These are phyloP conservation scores for Toxostoma redivivum DNA, from an alignment of 2,113 vertebrate genomes.

Conservation along the genomic window DNA sequence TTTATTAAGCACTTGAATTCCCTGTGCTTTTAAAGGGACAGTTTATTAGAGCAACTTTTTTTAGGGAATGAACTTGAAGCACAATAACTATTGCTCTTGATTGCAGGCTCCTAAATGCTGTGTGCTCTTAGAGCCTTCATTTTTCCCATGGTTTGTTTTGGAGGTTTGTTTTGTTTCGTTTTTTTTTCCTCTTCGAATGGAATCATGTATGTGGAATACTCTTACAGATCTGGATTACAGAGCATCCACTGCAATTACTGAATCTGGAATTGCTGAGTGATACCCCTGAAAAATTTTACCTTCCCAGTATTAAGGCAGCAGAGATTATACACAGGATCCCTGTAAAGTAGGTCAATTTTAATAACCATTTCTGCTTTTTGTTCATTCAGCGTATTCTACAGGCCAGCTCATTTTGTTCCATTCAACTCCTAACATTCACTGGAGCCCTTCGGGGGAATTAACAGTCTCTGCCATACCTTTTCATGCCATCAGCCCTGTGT, in stretches of 20 bases:
- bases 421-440: neutral
- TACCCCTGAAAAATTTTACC: neutral
- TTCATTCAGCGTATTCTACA: neutral
- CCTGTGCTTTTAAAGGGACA: neutral
- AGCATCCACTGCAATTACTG: neutral
- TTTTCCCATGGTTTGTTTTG: neutral
- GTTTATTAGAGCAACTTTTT: neutral
- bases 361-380: neutral
- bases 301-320: neutral
- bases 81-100: neutral
- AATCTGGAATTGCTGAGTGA: neutral
- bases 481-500: neutral
- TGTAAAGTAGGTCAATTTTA: conserved; percentile 16
- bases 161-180: neutral
- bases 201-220: neutral
- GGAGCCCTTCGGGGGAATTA: neutral
- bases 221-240: neutral
- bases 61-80: neutral
- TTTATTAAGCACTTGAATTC: neutral
- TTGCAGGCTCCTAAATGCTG: neutral
- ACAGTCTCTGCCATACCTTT: neutral
- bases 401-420: neutral
- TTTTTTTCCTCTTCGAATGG: neutral
- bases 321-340: neutral
- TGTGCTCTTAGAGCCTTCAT: neutral